A percentile compares a stretch with the other conserved stretches of the same genome.
phyloP scores from a whole-genome alignment of 2,888 invertebrate species.

The Schrankia costaestrigalis region DNA sequence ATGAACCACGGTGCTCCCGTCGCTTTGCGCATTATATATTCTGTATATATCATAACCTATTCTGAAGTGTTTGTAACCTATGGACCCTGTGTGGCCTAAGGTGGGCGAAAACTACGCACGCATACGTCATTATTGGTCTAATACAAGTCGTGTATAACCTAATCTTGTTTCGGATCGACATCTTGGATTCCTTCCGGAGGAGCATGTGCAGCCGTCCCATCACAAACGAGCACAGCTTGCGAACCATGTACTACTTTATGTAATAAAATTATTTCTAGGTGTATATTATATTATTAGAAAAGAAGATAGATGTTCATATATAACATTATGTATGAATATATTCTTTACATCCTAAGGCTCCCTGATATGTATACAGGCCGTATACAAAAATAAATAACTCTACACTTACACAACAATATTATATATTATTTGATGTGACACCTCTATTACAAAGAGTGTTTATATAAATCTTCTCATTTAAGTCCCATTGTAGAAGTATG shows the following conservation, averaged over 20 bases:
- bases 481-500: constrained; percentile 8
- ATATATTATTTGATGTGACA: constrained; percentile 21
- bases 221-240: too few species aligned
- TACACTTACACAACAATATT: constrained; percentile 59
- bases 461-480: constrained; percentile 4
- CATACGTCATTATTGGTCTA: too few species aligned
- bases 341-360: constrained; percentile 62
- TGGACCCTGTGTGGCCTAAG: too few species aligned
- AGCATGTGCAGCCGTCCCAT: too few species aligned
- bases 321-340: constrained; percentile 27
- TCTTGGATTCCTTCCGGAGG: too few species aligned
- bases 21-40: too few species aligned
- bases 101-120: too few species aligned
- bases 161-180: too few species aligned
- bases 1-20: too few species aligned
- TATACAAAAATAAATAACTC: constrained; percentile 77
- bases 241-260: not conserved
- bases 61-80: too few species aligned
- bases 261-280: constrained; percentile 3
- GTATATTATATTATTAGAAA: constrained; percentile 30
- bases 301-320: constrained; percentile 28
- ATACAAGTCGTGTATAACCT: too few species aligned
- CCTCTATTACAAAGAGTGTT: constrained; percentile 4
- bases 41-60: too few species aligned
- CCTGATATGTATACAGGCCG: constrained; percentile 72